phyloP scores from a whole-genome alignment of 2,113 vertebrate genomes.

The Trochalopteron elliotii region DNA sequence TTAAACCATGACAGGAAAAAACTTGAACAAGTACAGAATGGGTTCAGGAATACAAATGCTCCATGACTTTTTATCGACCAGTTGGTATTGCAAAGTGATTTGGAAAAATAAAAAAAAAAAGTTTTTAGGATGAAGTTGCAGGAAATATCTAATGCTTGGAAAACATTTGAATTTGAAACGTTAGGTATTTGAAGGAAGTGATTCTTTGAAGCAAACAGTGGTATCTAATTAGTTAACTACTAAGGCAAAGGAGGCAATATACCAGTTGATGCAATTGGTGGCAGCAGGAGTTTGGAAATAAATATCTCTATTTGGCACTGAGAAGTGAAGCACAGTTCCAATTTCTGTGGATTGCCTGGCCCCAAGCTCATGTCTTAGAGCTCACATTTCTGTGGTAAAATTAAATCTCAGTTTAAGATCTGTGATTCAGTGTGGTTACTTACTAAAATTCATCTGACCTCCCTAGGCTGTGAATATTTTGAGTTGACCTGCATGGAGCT shows the following conservation, averaged over 20 bases:
- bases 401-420: conserved; percentile 25
- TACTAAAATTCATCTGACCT: conserved; percentile 4
- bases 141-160: not conserved
- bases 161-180: not conserved
- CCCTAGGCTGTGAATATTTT: not conserved
- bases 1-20: not conserved
- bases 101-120: not conserved
- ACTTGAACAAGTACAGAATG: not conserved
- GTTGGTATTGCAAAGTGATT: not conserved
- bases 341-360: conserved; percentile 30
- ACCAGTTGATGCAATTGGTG: conserved; percentile 39
- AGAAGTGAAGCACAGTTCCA: conserved; percentile 7
- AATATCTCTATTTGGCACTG: conserved; percentile 37
- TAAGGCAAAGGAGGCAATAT: not conserved
- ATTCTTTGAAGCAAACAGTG: not conserved
- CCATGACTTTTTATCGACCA: not conserved
- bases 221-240: conserved; percentile 33
- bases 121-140: not conserved
- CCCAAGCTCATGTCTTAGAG: not conserved
- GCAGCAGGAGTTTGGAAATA: conserved; percentile 57
- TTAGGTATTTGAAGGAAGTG: not conserved
- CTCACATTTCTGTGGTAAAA: conserved; percentile 6
- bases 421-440: not conserved
- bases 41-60: not conserved
- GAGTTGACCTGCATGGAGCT: not conserved